Percentiles rank a stretch among this genome's conserved stretches.
Conservation (phyloP, 2,113 vertebrate species). For the Campylomormyrus tamandua region DNA sequence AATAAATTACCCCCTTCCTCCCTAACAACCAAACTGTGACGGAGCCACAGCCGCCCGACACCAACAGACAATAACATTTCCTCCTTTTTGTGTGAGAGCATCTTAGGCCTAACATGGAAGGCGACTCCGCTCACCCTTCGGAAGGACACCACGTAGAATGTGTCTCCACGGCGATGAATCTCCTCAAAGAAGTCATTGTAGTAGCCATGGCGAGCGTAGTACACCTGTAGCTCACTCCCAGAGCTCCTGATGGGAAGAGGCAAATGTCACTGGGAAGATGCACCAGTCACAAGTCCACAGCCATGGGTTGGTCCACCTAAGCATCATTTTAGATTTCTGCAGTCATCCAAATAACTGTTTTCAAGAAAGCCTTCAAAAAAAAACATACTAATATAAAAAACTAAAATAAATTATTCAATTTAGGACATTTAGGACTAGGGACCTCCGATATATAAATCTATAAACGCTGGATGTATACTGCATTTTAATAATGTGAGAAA, state of each 20-base stretch:
- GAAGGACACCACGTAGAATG: conserved; percentile 75
- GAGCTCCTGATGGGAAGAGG: conserved; percentile 48
- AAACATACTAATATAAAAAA: neutral
- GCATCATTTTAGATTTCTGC: neutral
- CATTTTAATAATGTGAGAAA: neutral
- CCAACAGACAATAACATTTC: neutral
- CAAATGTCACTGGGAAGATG: neutral
- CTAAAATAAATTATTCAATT: neutral
- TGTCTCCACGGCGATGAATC: conserved; percentile 69
- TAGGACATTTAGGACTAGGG: neutral
- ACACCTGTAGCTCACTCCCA: conserved; percentile 68
- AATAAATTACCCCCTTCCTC: neutral
- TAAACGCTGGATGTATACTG: neutral
- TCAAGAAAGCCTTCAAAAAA: neutral
- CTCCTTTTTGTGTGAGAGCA: neutral
- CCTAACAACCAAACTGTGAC: neutral
- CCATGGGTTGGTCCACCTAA: neutral
- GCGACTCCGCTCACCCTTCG: conserved; percentile 59
- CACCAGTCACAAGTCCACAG: neutral
- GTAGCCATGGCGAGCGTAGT: conserved; percentile 65
- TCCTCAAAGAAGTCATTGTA: conserved; percentile 74
- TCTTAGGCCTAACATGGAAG: neutral
- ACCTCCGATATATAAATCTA: neutral
- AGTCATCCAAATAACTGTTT: neutral
- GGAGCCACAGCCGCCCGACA: neutral